phyloP scores from a whole-genome alignment of 2,797 vertebrate species.

The Amblyopsis hoosieri region DNA sequence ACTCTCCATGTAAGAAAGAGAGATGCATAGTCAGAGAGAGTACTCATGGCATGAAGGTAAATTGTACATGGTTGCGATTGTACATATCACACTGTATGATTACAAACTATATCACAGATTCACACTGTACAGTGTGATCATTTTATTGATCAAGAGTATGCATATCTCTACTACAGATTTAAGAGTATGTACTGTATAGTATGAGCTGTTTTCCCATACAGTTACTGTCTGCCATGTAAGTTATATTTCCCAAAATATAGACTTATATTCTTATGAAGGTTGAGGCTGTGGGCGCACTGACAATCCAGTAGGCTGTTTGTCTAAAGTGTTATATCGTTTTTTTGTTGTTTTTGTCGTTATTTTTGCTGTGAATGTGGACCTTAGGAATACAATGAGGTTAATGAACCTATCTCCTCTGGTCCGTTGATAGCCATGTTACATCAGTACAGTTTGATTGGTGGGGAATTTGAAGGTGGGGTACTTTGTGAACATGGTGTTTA shows the following conservation, averaged over 20 bases:
- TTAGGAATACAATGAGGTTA: conserved; percentile 40
- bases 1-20: conserved; percentile 32
- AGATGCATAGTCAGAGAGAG: conserved; percentile 31
- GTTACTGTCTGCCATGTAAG: conserved; percentile 41
- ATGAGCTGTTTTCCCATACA: conserved; percentile 47
- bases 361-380: conserved; percentile 57
- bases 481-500: too few species aligned
- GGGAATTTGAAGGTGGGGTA: too few species aligned
- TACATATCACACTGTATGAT: conserved; percentile 59
- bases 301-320: conserved; percentile 68
- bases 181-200: conserved; percentile 60
- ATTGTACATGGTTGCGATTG: conserved; percentile 68
- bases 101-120: conserved; percentile 66
- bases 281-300: conserved; percentile 67
- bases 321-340: conserved; percentile 45
- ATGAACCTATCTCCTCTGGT: conserved; percentile 36
- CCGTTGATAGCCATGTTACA: conserved; percentile 42
- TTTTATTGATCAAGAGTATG: conserved; percentile 44
- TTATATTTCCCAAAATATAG: conserved; percentile 51
- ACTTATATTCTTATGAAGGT: conserved; percentile 40
- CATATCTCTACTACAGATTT: conserved; percentile 40
- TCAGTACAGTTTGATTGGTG: conserved; percentile 30
- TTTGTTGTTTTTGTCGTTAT: conserved; percentile 14
- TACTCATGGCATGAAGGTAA: conserved; percentile 36
- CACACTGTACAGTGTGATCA: conserved; percentile 64